Evolutionary conservation across 2,888 invertebrate genomes (phyloP).

Genomic region (Podotricha telesiphe): DNA sequence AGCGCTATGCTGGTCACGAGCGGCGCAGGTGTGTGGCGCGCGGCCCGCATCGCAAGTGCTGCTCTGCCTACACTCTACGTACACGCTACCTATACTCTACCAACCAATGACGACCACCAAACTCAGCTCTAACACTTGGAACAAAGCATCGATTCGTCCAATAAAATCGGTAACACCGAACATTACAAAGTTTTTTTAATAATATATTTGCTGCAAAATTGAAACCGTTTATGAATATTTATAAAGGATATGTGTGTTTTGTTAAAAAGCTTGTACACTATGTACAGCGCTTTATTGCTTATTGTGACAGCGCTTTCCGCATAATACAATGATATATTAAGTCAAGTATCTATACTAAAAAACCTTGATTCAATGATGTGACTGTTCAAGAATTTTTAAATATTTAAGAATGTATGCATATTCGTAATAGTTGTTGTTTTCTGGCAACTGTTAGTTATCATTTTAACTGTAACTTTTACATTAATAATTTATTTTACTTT

Average conservation of each 20-base stretch:
- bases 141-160: background rate
- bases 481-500: background rate
- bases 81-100: background rate
- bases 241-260: conserved; percentile 40
- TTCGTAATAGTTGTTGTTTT: background rate
- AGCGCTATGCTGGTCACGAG: conserved; percentile 56
- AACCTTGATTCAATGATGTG: background rate
- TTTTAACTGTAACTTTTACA: background rate
- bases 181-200: background rate
- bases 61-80: background rate
- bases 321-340: conserved; percentile 22
- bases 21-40: conserved; percentile 67
- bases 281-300: conserved; percentile 34
- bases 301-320: conserved; percentile 25
- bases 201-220: conserved; percentile 45
- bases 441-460: background rate
- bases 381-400: background rate
- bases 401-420: background rate
- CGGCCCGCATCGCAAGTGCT: conserved; percentile 60
- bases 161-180: background rate
- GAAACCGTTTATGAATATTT: conserved; percentile 59
- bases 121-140: background rate
- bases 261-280: conserved; percentile 11
- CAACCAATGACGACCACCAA: background rate
- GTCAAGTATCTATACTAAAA: conserved; percentile 1